A percentile compares a stretch with the other conserved stretches of the same genome.
These are phyloP conservation scores for Popillia japonica DNA, from an alignment of 1,140 invertebrate species.

Conservation along the genomic window DNA sequence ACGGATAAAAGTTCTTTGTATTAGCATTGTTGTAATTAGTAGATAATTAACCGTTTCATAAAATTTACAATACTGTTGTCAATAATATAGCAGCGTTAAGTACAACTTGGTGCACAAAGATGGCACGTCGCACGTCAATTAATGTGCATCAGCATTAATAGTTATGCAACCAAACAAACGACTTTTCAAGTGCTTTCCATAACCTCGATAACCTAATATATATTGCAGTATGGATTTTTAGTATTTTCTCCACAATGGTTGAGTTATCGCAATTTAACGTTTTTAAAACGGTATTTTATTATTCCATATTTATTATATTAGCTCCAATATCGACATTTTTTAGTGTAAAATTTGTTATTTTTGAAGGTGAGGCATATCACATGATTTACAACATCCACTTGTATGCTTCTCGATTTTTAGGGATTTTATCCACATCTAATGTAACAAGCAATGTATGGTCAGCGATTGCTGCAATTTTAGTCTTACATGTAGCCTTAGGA, in stretches of 20 bases:
- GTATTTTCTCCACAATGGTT: not conserved
- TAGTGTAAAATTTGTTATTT: slow-evolving; percentile 65
- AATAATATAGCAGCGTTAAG: no score
- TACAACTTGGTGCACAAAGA: no score
- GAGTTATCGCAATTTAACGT: slow-evolving; percentile 52
- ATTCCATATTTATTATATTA: slow-evolving; percentile 70
- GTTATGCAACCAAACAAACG: no score
- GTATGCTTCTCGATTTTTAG: slow-evolving; percentile 58
- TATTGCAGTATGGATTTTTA: no score
- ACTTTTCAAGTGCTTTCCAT: no score
- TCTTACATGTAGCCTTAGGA: slow-evolving; percentile 77
- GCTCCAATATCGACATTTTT: slow-evolving; percentile 71
- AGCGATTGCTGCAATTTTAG: slow-evolving; percentile 73
- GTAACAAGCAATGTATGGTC: slow-evolving; percentile 77
- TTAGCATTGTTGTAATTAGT: no score
- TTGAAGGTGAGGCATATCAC: slow-evolving; percentile 63
- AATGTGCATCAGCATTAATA: no score
- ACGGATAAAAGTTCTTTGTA: no score
- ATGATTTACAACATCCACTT: slow-evolving; percentile 22
- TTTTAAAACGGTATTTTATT: slow-evolving; percentile 70
- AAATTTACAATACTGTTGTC: no score
- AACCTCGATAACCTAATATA: no score
- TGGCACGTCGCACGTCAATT: no score
- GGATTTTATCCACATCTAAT: slow-evolving; percentile 65
- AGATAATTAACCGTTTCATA: no score